These are phyloP conservation scores for Plumapathes pennacea DNA, from an alignment of 92 coral and sea anemone genomes.

Conservation along the genomic window DNA sequence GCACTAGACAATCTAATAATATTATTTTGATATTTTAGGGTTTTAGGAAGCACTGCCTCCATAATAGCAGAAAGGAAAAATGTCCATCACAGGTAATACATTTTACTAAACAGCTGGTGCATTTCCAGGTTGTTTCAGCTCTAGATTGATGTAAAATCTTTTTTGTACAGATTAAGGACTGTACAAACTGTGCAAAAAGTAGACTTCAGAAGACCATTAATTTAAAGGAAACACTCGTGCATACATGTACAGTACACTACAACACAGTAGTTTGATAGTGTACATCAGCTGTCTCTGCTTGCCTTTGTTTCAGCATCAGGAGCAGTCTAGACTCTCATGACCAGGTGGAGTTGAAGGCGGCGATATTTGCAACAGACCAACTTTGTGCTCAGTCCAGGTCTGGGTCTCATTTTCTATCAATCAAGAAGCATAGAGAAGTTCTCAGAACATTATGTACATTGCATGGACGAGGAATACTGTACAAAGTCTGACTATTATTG, in stretches of 20 bases:
- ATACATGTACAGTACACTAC: no score
- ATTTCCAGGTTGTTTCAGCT: no score
- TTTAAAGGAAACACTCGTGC: no score
- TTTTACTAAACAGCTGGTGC: no score
- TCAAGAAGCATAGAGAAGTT: not conserved
- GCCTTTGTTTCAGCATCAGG: slow-evolving; percentile 78
- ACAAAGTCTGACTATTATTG: not conserved
- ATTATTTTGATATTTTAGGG: slow-evolving; percentile 26
- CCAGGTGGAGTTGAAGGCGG: slow-evolving; percentile 93
- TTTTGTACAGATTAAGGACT: no score
- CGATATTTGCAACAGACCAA: slow-evolving; percentile 89
- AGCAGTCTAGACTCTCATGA: slow-evolving; percentile 95
- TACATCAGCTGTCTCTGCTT: no score
- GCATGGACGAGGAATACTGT: not conserved
- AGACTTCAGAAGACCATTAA: no score
- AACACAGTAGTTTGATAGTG: no score
- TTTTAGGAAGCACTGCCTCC: slow-evolving; percentile 94
- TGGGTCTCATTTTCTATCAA: not conserved
- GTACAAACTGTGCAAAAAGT: no score
- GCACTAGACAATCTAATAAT: not conserved
- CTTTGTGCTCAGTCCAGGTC: slow-evolving; percentile 95
- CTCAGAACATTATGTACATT: not conserved
- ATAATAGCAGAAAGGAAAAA: slow-evolving; percentile 91
- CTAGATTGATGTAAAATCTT: no score
- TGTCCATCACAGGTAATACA: slow-evolving; percentile 97